A percentile compares a stretch with the other conserved stretches of the same genome.
These are phyloP conservation scores for Zoroaster sp. DNA, from an alignment of 53 echinoderm and acorn worm species.

Conservation along the genomic window DNA sequence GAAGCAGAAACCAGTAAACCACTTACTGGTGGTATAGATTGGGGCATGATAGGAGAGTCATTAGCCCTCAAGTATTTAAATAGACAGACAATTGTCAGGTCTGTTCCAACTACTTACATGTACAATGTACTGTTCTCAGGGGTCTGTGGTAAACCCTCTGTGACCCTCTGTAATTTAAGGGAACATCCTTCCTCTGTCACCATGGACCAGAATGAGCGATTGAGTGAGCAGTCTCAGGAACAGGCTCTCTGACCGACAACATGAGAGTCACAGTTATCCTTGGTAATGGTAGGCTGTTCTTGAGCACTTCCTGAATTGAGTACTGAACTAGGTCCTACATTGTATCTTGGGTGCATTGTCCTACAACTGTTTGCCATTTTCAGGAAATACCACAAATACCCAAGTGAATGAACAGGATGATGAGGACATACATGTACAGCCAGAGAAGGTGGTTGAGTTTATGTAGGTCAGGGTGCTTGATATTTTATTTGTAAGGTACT, in stretches of 20 bases:
- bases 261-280: no score
- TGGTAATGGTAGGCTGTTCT: no score
- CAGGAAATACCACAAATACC: constrained; percentile 1
- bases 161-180: neutral
- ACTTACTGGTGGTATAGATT: neutral
- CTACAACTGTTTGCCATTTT: neutral
- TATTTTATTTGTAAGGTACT: no score
- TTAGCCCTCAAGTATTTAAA: no score
- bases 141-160: neutral
- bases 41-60: neutral
- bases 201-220: neutral
- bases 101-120: no score
- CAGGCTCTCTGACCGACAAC: no score
- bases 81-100: no score
- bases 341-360: neutral
- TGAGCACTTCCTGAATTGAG: neutral
- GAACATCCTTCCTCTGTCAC: neutral
- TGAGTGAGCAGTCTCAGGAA: neutral
- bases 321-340: neutral
- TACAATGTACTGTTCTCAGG: no score
- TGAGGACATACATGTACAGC: no score
- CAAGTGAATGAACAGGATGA: no score
- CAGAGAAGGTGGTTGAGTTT: no score
- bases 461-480: no score
- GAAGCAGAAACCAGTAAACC: neutral